These are phyloP conservation scores for Catocala sponsa DNA, from an alignment of 2,888 invertebrate genomes.

Conservation along the genomic window DNA sequence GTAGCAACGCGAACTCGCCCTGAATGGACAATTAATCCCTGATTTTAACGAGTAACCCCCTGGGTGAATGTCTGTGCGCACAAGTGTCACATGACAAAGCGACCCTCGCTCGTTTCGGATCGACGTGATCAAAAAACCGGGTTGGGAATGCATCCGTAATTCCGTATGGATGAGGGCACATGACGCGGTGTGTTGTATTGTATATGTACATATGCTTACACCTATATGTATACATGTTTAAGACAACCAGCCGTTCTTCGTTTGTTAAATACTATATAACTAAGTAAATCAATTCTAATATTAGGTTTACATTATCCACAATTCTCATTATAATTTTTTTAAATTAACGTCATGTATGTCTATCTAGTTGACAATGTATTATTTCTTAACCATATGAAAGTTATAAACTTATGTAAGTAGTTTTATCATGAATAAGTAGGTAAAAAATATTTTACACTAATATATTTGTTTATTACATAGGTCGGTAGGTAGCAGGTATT, in stretches of 20 bases:
- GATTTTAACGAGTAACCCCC: conserved; percentile 80
- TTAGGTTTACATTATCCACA: too few relatives aligned
- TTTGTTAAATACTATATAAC: conserved; percentile 7
- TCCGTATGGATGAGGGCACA: conserved; percentile 71
- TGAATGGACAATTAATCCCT: conserved; percentile 77
- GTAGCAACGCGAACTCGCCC: conserved; percentile 49
- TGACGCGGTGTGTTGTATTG: conserved; percentile 38
- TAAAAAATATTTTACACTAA: too few relatives aligned
- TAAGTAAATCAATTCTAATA: background rate
- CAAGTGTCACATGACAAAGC: conserved; percentile 86
- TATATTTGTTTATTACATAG: background rate
- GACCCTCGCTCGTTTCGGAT: conserved; percentile 78
- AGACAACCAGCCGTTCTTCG: conserved; percentile 21
- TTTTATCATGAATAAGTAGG: too few relatives aligned
- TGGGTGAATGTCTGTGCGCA: conserved; percentile 76
- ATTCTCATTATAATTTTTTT: background rate
- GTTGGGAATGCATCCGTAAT: conserved; percentile 81
- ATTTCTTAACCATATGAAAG: too few relatives aligned
- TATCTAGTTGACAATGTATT: too few relatives aligned
- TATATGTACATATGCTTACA: too few relatives aligned
- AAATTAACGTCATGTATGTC: background rate
- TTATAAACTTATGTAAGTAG: too few relatives aligned
- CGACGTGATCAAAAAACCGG: conserved; percentile 81
- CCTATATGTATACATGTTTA: conserved; percentile 17
- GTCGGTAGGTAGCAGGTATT: background rate